Base-by-base conservation (phyloP, 2,888 invertebrate genomes). In the Hypercompe scribonia region DNA sequence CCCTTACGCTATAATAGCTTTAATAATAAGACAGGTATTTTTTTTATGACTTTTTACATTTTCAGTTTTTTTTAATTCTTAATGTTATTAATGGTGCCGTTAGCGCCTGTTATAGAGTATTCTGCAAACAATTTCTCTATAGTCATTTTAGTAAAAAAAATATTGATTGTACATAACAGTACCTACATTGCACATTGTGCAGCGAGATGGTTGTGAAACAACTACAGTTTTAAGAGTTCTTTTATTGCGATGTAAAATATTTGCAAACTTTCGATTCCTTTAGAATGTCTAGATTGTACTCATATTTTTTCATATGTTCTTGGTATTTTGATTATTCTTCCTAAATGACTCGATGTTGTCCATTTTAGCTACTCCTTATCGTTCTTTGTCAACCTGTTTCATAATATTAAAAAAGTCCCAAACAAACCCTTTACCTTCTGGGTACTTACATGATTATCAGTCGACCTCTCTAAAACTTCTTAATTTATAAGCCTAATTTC, bases 401-500 rank as follows among this genome's bases (percentile, higher is more conserved):
- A 28, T 58, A 31, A 28, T 58, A 15, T 58, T 58, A 58, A 58
- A 31, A 28, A 11, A 15, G 28, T 31, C 31, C 5, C 7, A 15
- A 18, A 13, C 7, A 15, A 18, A 13, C 61, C 7, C 31, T 31
- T 61, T 7, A 61, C 15, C 28, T 61, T 66, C 3, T 13, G 31
- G 39, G 65, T 65, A 10, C 24, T 65, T 31, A 31, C 28, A n/a
- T 21, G 39, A 42, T 31, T 61, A 42, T 21, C 18, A 46, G 11
- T 31, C 33, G 24, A 46, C 46, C 42, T 11, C 24, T 66, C 10
- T 24, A 21, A 54, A 58, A 28, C 50, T 31, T 67, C 46, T 31
- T 28, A 33, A 54, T 46, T 50, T 58, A 46, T 69, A 70, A 39
- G 69, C 68, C 66, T 64, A 77, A 75, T 81, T 71, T 75, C 76